Percentiles rank a stretch among this genome's conserved stretches.
phyloP scores from a whole-genome alignment of 2,113 vertebrate species.

The Cyprinodon variegatus region DNA sequence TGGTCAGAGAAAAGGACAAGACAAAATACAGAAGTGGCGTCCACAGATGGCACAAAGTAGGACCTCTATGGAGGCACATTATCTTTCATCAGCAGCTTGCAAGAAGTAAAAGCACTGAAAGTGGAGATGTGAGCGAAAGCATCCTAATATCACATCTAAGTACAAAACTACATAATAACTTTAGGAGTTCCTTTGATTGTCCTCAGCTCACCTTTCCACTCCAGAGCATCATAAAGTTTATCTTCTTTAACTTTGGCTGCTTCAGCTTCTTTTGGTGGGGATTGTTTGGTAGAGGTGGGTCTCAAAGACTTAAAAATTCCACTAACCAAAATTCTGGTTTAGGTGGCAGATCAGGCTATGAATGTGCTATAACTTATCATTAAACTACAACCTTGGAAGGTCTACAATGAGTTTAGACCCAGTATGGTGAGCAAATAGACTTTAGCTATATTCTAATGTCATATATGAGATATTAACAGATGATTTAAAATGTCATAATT shows the following conservation, averaged over 20 bases:
- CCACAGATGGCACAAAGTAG: slow-evolving; percentile 26
- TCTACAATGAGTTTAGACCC: slow-evolving; percentile 19
- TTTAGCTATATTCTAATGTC: not conserved
- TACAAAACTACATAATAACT: slow-evolving; percentile 40
- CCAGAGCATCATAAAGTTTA: no score
- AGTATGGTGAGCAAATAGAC: not conserved
- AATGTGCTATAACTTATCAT: not conserved
- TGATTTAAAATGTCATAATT: no score
- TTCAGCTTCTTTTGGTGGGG: slow-evolving; percentile 59
- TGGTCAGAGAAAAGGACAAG: slow-evolving; percentile 8
- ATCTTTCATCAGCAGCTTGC: slow-evolving; percentile 52
- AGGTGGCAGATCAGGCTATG: not conserved
- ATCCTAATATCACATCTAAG: slow-evolving; percentile 50
- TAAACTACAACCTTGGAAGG: not conserved
- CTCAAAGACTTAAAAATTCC: slow-evolving; percentile 27
- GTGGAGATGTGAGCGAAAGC: slow-evolving; percentile 58
- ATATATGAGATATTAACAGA: no score
- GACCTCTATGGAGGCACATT: slow-evolving; percentile 33
- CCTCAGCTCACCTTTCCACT: slow-evolving; percentile 31
- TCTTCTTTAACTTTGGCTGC: slow-evolving; percentile 2
- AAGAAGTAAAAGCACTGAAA: slow-evolving; percentile 44
- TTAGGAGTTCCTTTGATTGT: slow-evolving; percentile 40
- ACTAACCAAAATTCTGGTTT: slow-evolving; percentile 52
- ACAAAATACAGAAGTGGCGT: slow-evolving; percentile 22
- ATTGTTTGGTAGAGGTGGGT: slow-evolving; percentile 40